These are phyloP conservation scores for Aegithalos caudatus DNA, from an alignment of 2,113 vertebrate species.

Conservation along the genomic window DNA sequence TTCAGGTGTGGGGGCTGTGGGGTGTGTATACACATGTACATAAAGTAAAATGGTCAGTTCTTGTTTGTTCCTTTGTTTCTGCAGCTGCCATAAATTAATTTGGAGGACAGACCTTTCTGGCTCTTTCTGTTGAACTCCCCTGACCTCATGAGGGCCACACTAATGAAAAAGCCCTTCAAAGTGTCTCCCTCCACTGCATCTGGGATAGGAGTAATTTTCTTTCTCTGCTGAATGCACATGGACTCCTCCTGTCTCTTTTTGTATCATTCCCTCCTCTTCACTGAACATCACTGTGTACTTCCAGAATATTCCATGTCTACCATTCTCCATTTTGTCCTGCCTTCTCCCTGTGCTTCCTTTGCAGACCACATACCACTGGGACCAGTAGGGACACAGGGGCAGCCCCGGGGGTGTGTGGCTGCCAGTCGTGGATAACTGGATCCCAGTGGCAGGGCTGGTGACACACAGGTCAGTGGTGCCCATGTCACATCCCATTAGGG, in stretches of 20 bases:
- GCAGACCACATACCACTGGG: background rate
- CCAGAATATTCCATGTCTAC: background rate
- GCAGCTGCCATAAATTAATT: background rate
- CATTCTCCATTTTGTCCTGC: background rate
- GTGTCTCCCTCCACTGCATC: background rate
- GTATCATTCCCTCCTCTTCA: background rate
- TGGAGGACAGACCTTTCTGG: background rate
- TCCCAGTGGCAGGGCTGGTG: background rate
- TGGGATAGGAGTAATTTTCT: background rate
- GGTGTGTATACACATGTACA: fast-evolving
- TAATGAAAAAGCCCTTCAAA: background rate
- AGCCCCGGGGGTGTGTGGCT: background rate
- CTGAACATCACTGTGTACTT: background rate
- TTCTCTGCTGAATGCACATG: background rate
- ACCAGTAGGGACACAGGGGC: background rate
- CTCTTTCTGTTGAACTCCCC: background rate
- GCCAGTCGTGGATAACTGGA: background rate
- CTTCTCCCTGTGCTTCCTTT: background rate
- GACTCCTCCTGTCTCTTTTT: background rate
- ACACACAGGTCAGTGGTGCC: background rate
- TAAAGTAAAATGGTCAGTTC: background rate
- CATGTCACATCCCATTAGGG: background rate
- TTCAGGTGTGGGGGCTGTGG: background rate
- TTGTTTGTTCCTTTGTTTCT: background rate
- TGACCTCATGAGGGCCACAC: background rate